Conservation (phyloP, 2,113 vertebrate genomes). For the Cettia cetti region DNA sequence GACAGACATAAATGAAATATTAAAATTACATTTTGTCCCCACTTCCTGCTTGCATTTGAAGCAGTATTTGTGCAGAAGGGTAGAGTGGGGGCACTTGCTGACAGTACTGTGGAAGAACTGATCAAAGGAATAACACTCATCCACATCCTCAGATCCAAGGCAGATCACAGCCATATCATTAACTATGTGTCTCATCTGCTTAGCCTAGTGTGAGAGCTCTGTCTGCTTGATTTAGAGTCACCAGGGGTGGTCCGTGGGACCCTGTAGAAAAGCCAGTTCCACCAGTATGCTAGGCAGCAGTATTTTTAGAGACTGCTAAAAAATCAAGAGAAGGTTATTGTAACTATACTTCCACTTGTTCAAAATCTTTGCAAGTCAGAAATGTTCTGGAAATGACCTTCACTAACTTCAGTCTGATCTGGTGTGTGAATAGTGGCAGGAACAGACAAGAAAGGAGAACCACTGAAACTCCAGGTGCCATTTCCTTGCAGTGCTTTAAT, state of each 20-base stretch:
- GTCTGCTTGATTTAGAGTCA: slow-evolving; percentile 44
- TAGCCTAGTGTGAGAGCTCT: slow-evolving; percentile 10
- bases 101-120: not conserved
- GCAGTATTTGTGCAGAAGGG: not conserved
- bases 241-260: not conserved
- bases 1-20: slow-evolving; percentile 63
- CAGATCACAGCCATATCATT: slow-evolving; percentile 15
- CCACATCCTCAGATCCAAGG: not conserved
- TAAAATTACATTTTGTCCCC: slow-evolving; percentile 64
- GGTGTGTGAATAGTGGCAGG: not conserved
- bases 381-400: not conserved
- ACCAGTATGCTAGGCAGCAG: not conserved
- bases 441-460: not conserved
- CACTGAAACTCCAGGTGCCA: not conserved
- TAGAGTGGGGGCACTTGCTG: not conserved
- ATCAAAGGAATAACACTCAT: slow-evolving; percentile 43
- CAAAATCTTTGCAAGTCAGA: not conserved
- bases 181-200: slow-evolving; percentile 43
- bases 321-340: not conserved
- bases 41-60: not conserved
- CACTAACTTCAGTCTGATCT: not conserved
- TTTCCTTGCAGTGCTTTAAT: not conserved
- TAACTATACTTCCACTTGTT: not conserved
- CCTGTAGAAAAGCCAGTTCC: slow-evolving; percentile 1
- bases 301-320: not conserved